Evolutionary conservation across 2,797 vertebrate genomes (phyloP).

Genomic region (Sebastes iracundus): DNA sequence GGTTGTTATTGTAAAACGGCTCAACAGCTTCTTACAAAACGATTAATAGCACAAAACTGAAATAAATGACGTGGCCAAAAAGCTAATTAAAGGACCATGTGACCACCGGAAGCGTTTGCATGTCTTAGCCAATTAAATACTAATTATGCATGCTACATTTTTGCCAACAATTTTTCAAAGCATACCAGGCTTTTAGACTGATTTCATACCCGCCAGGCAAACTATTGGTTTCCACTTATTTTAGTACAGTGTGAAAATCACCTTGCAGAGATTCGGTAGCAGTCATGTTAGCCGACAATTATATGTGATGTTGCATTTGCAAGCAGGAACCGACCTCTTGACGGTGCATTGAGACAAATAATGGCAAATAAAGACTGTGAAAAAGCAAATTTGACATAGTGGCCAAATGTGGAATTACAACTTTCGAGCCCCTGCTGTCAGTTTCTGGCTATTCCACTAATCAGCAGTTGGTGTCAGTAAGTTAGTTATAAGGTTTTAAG

Average conservation of each 20-base stretch:
- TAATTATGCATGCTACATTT: conserved; percentile 21
- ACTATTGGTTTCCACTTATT: conserved; percentile 19
- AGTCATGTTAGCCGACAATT: not conserved
- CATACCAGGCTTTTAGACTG: conserved; percentile 9
- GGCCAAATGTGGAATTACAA: too few species aligned
- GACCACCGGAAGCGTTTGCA: conserved; percentile 30
- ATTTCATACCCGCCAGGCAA: conserved; percentile 28
- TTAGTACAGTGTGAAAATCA: conserved; percentile 16
- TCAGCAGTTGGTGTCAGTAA: not conserved
- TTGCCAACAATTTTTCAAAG: conserved; percentile 37
- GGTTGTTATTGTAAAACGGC: conserved; percentile 1
- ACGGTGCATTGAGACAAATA: not conserved
- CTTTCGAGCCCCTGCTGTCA: not conserved
- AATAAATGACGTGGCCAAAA: conserved; percentile 33
- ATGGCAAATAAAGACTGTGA: not conserved
- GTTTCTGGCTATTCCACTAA: not conserved
- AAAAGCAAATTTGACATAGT: too few species aligned
- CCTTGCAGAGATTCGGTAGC: conserved; percentile 4
- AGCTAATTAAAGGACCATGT: conserved; percentile 46
- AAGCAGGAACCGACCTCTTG: not conserved
- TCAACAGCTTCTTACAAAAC: conserved; percentile 6
- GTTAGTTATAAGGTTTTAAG: not conserved
- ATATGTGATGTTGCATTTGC: not conserved
- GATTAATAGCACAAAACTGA: conserved; percentile 31
- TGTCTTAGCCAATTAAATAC: conserved; percentile 44